phyloP scores from a whole-genome alignment of 2,888 invertebrate species.

The Oscheius onirici region DNA sequence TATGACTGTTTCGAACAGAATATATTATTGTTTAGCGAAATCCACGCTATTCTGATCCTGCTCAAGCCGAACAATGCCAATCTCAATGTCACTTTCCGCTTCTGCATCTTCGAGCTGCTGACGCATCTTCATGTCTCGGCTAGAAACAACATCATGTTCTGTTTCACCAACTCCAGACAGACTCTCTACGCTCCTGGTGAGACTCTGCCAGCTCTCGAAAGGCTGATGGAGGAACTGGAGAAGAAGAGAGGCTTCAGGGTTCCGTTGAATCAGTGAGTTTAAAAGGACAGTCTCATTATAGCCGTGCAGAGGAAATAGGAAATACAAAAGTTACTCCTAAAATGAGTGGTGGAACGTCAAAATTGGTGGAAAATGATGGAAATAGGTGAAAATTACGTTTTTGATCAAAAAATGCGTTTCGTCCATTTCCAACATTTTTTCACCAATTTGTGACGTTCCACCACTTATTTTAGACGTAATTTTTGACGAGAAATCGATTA shows the following conservation, averaged over 20 bases:
- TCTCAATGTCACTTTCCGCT: conserved; percentile 44
- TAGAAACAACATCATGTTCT: conserved; percentile 55
- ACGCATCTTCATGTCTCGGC: conserved; percentile 54
- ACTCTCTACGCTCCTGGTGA: conserved; percentile 37
- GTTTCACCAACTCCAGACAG: conserved; percentile 53
- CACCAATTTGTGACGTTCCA: neutral
- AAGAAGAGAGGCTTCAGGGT: conserved; percentile 5
- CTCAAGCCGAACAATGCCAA: conserved; percentile 47
- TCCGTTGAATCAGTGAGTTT: neutral
- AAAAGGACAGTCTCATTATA: neutral
- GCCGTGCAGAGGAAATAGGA: neutral
- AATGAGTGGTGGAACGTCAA: neutral
- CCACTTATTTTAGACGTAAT: too few species aligned
- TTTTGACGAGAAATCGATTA: too few species aligned
- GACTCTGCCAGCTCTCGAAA: conserved; percentile 17
- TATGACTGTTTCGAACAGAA: neutral
- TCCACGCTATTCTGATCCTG: conserved; percentile 50
- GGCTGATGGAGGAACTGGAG: conserved; percentile 16
- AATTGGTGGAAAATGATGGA: too few species aligned
- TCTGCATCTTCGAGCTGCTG: conserved; percentile 58
- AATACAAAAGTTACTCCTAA: neutral
- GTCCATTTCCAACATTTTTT: neutral
- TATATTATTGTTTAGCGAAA: conserved; percentile 16
- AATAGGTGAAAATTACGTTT: too few species aligned
- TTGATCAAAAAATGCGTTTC: neutral